Evolutionary conservation across 2,888 invertebrate species (phyloP).

Genomic region (Drosophila picticornis): DNA sequence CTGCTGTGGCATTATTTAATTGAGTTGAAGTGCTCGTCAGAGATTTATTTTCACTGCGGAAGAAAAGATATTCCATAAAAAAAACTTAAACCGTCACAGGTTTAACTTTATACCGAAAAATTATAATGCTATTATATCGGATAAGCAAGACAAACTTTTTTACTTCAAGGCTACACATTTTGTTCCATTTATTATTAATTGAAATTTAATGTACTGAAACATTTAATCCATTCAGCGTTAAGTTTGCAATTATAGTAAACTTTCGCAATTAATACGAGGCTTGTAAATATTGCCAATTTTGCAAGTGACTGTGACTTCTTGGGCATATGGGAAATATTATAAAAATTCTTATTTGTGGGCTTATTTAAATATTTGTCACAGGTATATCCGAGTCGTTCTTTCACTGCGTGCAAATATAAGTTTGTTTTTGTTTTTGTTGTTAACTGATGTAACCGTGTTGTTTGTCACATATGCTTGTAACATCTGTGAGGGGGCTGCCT

Average conservation of each 20-base stretch:
- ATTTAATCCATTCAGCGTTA: constrained; percentile 3
- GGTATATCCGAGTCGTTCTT: constrained; percentile 5
- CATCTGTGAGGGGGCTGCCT: constrained; percentile 32
- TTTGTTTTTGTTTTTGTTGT: constrained; percentile 8
- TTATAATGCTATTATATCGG: not conserved
- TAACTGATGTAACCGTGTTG: constrained; percentile 14
- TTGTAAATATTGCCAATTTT: not conserved
- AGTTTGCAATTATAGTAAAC: not conserved
- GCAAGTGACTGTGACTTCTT: not conserved
- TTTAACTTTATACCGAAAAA: not conserved
- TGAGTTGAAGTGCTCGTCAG: not conserved
- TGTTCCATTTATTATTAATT: not conserved
- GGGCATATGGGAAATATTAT: too few relatives aligned
- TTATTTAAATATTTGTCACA: not conserved
- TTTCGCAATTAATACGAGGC: not conserved
- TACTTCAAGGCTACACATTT: not conserved
- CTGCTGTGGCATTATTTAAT: not conserved
- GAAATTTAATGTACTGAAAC: not conserved
- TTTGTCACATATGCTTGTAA: constrained; percentile 54
- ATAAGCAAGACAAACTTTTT: not conserved
- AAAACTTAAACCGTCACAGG: not conserved
- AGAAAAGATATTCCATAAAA: not conserved
- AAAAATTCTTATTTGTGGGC: not conserved
- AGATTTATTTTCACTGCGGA: not conserved
- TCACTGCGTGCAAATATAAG: not conserved